Conservation (phyloP, 2,113 vertebrate species). For the Gobiocypris rarus region DNA sequence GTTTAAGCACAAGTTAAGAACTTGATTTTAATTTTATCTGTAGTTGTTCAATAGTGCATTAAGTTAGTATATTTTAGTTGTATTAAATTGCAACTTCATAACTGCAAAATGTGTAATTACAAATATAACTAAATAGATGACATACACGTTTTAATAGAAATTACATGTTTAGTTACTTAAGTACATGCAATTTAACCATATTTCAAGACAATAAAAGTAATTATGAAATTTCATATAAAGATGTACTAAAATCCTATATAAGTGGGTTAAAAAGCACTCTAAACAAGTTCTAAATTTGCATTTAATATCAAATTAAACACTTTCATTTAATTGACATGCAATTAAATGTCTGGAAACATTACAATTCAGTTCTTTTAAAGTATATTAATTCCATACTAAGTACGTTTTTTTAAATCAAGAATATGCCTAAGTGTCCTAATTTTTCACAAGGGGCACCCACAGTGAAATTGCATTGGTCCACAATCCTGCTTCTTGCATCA, state of each 20-base stretch:
- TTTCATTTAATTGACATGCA: not conserved
- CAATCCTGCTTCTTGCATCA: not conserved
- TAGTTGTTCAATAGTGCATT: too few relatives aligned
- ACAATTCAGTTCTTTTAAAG: not conserved
- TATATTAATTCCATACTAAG: not conserved
- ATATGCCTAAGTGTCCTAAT: not conserved
- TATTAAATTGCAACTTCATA: not conserved
- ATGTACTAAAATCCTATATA: not conserved
- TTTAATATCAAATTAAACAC: not conserved
- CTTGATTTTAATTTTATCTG: not conserved
- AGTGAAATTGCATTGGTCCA: not conserved
- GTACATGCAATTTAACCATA: not conserved
- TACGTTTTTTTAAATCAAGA: not conserved
- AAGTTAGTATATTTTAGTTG: not conserved
- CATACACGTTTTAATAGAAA: not conserved
- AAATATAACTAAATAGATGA: not conserved
- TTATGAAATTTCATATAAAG: not conserved
- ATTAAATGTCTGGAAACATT: not conserved
- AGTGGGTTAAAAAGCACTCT: not conserved
- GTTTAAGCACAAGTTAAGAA: not conserved
- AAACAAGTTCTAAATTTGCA: not conserved
- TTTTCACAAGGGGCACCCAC: not conserved
- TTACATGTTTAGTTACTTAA: not conserved
- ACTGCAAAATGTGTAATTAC: not conserved
- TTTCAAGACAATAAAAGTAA: not conserved